A percentile compares a stretch with the other conserved stretches of the same genome.
These are phyloP conservation scores for Nyctalus aviator DNA, from an alignment of 2,797 vertebrate species.

Conservation along the genomic window DNA sequence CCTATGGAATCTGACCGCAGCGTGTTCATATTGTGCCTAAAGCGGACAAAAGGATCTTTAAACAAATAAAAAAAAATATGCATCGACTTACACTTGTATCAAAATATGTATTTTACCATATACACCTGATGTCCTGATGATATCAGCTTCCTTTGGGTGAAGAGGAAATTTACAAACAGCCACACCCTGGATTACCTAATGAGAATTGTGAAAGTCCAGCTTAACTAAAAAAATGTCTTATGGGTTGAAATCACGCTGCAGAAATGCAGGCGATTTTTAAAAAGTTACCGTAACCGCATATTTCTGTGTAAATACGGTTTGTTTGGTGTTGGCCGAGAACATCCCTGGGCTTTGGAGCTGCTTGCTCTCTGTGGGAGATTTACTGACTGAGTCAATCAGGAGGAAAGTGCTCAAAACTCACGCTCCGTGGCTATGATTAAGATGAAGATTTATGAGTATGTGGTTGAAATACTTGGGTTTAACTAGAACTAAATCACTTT, in stretches of 20 bases:
- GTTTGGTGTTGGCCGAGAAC: background rate
- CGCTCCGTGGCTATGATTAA: background rate
- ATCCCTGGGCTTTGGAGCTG: background rate
- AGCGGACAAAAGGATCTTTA: slow-evolving; percentile 12
- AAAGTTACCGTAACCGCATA: background rate
- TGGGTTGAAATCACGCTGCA: background rate
- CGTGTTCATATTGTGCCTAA: slow-evolving; percentile 7
- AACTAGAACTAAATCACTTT: background rate
- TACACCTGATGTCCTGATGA: background rate
- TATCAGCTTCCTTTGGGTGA: slow-evolving; percentile 28
- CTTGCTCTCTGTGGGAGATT: background rate
- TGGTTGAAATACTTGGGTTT: slow-evolving; percentile 42
- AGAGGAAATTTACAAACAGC: slow-evolving; percentile 15
- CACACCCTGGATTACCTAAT: background rate
- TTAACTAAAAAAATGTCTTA: background rate
- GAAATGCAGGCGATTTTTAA: slow-evolving; percentile 28
- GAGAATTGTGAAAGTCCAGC: slow-evolving; percentile 32
- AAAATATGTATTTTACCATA: slow-evolving; percentile 60
- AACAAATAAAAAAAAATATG: background rate
- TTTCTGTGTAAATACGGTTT: slow-evolving; percentile 6
- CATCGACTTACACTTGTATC: background rate
- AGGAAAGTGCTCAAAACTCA: background rate
- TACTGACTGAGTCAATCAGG: background rate
- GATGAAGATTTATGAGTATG: slow-evolving; percentile 14
- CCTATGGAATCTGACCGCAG: background rate